These are phyloP conservation scores for Macaria liturata DNA, from an alignment of 2,888 invertebrate genomes.

Conservation along the genomic window DNA sequence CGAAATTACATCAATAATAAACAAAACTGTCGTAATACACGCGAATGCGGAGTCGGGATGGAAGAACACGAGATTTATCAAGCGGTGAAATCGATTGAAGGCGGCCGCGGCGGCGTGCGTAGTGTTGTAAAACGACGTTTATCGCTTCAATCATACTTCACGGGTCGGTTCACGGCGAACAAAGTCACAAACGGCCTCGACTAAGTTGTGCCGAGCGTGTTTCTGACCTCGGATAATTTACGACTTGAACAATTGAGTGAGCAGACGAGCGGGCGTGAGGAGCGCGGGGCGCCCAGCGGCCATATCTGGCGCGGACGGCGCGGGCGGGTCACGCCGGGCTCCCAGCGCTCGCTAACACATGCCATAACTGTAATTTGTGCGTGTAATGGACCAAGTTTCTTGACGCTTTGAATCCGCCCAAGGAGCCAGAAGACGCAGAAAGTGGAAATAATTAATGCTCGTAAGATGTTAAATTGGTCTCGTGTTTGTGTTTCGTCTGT, in stretches of 20 bases:
- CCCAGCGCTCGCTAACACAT: constrained; percentile 61
- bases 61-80: constrained; percentile 25
- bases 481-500: constrained; percentile 36
- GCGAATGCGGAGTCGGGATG: constrained; percentile 19
- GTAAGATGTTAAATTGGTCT: constrained; percentile 39
- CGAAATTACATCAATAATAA: constrained; percentile 28
- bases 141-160: constrained; percentile 57
- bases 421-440: constrained; percentile 44
- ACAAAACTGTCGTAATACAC: constrained; percentile 28
- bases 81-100: constrained; percentile 14
- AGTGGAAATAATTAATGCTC: constrained; percentile 40
- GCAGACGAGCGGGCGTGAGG: constrained; percentile 44
- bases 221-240: constrained; percentile 73
- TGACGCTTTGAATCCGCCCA: constrained; percentile 49
- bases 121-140: constrained; percentile 44
- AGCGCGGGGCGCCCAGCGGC: constrained; percentile 59
- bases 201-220: constrained; percentile 60
- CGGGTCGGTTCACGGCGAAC: constrained; percentile 53
- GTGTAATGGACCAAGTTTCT: constrained; percentile 60
- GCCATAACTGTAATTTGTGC: constrained; percentile 59
- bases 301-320: constrained; percentile 69
- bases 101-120: constrained; percentile 24
- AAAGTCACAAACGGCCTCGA: constrained; percentile 64
- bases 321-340: constrained; percentile 49
- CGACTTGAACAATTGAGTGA: constrained; percentile 68